These are phyloP conservation scores for Fregata magnificens DNA, from an alignment of 2,113 vertebrate species.

Conservation along the genomic window DNA sequence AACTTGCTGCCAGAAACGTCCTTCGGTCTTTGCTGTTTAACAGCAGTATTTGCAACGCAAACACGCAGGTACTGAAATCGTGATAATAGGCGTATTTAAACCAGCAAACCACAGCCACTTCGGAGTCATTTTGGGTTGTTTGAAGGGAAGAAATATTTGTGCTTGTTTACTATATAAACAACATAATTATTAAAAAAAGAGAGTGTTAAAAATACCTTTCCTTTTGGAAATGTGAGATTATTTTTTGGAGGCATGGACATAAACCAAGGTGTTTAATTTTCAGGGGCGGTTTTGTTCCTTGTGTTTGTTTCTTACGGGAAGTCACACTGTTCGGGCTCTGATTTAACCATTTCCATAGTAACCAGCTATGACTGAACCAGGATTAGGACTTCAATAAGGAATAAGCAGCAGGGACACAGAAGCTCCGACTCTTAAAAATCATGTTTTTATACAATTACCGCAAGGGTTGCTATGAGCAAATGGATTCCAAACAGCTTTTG, in stretches of 20 bases:
- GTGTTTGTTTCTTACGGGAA: background rate
- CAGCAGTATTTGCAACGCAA: fast-evolving
- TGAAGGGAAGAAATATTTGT: background rate
- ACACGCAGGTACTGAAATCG: fast-evolving
- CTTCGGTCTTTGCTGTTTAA: background rate
- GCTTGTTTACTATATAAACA: background rate
- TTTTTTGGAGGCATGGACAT: background rate
- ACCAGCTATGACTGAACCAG: background rate
- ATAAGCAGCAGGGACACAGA: background rate
- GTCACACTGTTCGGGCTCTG: background rate
- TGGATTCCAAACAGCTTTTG: background rate
- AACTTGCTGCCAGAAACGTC: background rate
- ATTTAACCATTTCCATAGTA: slow-evolving; percentile 15
- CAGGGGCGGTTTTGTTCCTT: background rate
- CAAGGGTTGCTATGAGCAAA: background rate
- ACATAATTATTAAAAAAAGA: background rate
- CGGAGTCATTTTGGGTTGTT: background rate
- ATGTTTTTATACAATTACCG: background rate
- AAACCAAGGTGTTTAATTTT: background rate
- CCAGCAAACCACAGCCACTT: background rate
- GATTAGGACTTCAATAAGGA: background rate
- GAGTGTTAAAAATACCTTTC: background rate
- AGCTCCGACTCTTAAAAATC: background rate
- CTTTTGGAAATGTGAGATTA: background rate
- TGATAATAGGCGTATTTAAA: background rate